Conservation (phyloP, 2,797 vertebrate genomes). For the Scarus forsteni region DNA sequence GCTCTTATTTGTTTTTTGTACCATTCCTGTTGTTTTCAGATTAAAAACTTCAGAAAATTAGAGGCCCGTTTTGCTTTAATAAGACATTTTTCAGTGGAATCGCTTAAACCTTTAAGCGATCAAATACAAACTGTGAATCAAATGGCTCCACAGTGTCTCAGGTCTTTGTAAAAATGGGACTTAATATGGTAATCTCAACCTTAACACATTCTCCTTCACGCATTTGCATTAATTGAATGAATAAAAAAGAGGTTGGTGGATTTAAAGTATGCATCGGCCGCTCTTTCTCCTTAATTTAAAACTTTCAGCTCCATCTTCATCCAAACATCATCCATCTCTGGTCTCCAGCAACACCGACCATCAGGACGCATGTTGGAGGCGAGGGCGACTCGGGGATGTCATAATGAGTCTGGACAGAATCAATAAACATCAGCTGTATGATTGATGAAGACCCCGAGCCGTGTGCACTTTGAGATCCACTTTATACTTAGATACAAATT, state of each 20-base stretch:
- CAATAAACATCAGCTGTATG: conserved; percentile 65
- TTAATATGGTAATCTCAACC: too few relatives aligned
- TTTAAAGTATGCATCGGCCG: neutral
- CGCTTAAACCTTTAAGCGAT: too few relatives aligned
- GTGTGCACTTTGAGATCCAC: conserved; percentile 45
- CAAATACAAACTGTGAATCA: too few relatives aligned
- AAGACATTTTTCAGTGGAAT: too few relatives aligned
- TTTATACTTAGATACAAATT: conserved; percentile 61
- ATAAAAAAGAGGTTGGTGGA: neutral
- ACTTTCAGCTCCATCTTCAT: neutral
- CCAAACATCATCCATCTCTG: neutral
- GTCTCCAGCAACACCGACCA: neutral
- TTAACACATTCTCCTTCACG: too few relatives aligned
- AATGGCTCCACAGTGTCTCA: too few relatives aligned
- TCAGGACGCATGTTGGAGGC: conserved; percentile 11
- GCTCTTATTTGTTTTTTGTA: too few relatives aligned
- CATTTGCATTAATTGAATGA: neutral
- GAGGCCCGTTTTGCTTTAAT: too few relatives aligned
- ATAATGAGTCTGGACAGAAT: conserved; percentile 59
- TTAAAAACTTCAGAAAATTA: too few relatives aligned
- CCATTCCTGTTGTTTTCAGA: too few relatives aligned
- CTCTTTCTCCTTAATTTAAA: neutral
- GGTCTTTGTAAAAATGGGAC: too few relatives aligned
- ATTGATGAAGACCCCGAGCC: conserved; percentile 69
- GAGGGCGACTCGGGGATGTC: conserved; percentile 33